Evolutionary conservation across 2,113 vertebrate genomes (phyloP).

Genomic region (Entelurus aequoreus): DNA sequence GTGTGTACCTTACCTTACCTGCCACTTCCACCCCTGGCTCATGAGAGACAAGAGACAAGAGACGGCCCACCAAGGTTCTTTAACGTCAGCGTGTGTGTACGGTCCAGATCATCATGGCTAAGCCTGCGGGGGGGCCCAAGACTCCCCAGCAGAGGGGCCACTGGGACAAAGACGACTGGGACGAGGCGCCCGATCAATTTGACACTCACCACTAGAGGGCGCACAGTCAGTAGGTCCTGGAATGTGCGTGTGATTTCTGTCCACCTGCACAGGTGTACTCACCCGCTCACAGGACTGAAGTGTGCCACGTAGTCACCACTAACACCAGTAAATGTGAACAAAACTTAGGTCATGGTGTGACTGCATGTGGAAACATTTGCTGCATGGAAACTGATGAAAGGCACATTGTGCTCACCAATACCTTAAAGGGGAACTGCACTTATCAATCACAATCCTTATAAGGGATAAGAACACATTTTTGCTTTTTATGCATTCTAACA

Average conservation of each 20-base stretch:
- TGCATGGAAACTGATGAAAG: too few species aligned
- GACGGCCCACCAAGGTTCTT: not conserved
- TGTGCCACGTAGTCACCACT: conserved; percentile 35
- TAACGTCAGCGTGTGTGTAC: conserved; percentile 32
- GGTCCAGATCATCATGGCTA: conserved; percentile 92
- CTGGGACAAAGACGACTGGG: conserved; percentile 89
- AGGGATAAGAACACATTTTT: too few species aligned
- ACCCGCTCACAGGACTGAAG: conserved; percentile 26
- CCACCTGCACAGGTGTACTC: conserved; percentile 30
- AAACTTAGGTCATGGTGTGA: too few species aligned
- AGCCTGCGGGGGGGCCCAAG: conserved; percentile 86
- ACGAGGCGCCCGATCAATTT: conserved; percentile 79
- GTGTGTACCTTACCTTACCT: conserved; percentile 54
- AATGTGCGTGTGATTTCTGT: conserved; percentile 32
- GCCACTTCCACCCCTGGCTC: too few species aligned
- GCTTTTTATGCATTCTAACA: too few species aligned
- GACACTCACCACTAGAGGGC: conserved; percentile 73
- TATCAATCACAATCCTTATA: too few species aligned
- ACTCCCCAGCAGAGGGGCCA: conserved; percentile 85
- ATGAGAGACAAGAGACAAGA: too few species aligned
- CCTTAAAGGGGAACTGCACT: too few species aligned
- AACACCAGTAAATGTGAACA: conserved; percentile 21
- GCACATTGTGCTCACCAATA: too few species aligned
- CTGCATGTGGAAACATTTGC: too few species aligned
- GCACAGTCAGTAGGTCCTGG: conserved; percentile 53